Percentiles rank a stretch among this genome's conserved stretches.
Conservation (phyloP, 2,888 invertebrate species). For the Physocephala rufipes region DNA sequence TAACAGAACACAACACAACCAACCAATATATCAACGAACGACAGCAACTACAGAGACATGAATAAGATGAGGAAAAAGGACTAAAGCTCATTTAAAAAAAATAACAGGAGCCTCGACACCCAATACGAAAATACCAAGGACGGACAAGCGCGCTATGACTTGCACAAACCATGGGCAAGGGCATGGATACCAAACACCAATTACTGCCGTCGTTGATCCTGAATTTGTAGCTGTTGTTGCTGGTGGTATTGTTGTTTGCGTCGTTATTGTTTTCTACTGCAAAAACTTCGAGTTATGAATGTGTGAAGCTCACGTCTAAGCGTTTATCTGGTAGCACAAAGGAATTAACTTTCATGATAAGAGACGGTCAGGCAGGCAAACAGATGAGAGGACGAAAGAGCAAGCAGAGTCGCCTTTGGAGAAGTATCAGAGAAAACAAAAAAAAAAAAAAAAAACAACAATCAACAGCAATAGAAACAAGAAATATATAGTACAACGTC, state of each 20-base stretch:
- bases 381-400: not conserved
- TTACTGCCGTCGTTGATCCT: not conserved
- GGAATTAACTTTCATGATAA: slow-evolving; percentile 46
- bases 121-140: not conserved
- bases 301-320: slow-evolving; percentile 45
- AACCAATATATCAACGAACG: not conserved
- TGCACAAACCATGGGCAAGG: slow-evolving; percentile 6
- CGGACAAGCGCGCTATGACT: slow-evolving; percentile 11
- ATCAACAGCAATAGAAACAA: not conserved
- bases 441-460: not conserved
- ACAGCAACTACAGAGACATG: slow-evolving; percentile 12
- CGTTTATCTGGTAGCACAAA: slow-evolving; percentile 46
- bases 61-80: not conserved
- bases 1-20: not conserved
- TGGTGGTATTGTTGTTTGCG: not conserved
- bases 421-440: not conserved
- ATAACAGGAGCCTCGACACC: not conserved
- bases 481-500: not conserved
- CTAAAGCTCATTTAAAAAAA: not conserved
- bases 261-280: slow-evolving; percentile 1
- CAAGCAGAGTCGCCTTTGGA: not conserved
- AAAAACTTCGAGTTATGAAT: slow-evolving; percentile 26
- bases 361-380: slow-evolving; percentile 41
- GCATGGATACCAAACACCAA: not conserved
- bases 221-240: not conserved